These are phyloP conservation scores for Archips crataeganus DNA, from an alignment of 2,888 invertebrate species.

Conservation along the genomic window DNA sequence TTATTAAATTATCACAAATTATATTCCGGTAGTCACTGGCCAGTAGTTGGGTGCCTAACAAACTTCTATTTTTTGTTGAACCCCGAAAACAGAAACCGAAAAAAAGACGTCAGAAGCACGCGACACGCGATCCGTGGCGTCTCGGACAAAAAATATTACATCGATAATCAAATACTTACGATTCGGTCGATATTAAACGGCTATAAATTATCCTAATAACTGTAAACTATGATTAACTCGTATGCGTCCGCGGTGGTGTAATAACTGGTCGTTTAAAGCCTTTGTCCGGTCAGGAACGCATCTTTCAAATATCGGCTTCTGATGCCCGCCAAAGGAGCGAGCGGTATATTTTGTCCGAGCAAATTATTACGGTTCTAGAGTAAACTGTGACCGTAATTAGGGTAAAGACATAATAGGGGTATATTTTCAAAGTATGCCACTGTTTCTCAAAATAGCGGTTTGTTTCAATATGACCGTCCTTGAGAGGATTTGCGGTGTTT, in stretches of 20 bases:
- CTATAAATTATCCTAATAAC: constrained; percentile 85
- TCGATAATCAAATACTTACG: constrained; percentile 80
- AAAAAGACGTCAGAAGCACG: constrained; percentile 77
- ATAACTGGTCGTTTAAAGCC: constrained; percentile 54
- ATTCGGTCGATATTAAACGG: constrained; percentile 78
- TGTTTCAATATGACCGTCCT: constrained; percentile 36
- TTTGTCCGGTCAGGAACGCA: constrained; percentile 52
- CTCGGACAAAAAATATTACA: constrained; percentile 67
- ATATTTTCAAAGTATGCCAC: constrained; percentile 40
- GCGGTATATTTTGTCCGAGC: constrained; percentile 52
- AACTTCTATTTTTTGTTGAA: constrained; percentile 74
- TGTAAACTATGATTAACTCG: constrained; percentile 70
- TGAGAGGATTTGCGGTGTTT: constrained; percentile 26
- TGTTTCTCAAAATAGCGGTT: constrained; percentile 41
- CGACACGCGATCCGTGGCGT: constrained; percentile 81
- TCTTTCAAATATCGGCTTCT: constrained; percentile 42
- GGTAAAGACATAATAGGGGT: constrained; percentile 45
- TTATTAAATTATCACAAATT: constrained; percentile 84
- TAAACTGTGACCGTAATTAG: constrained; percentile 51
- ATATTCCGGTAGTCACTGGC: constrained; percentile 84
- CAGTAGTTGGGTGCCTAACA: constrained; percentile 54
- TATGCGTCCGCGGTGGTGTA: constrained; percentile 51
- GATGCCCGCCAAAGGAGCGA: constrained; percentile 61
- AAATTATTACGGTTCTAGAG: constrained; percentile 46
- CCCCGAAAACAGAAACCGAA: constrained; percentile 69